A percentile compares a stretch with the other conserved stretches of the same genome.
Evolutionary conservation across 2,888 invertebrate genomes (phyloP).

Genomic region (Chirona hameri): DNA sequence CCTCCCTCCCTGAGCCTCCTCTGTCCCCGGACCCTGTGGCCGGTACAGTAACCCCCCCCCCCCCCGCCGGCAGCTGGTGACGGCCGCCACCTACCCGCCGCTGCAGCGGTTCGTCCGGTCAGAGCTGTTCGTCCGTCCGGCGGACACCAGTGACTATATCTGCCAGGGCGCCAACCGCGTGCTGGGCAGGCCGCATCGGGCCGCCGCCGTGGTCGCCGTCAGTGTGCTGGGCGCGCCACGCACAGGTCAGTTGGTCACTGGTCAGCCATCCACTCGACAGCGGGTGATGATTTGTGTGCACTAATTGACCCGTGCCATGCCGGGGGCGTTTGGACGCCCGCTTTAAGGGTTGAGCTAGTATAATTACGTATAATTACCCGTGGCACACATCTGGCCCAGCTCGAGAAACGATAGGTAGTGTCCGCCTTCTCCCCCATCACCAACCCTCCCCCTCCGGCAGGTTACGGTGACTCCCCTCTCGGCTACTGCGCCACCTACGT

Average conservation of each 20-base stretch:
- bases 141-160: constrained; percentile 6
- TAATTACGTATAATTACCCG: no score
- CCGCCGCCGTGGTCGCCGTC: neutral
- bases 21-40: no score
- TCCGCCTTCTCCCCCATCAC: neutral
- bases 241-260: neutral
- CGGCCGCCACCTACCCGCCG: neutral
- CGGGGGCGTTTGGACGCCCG: no score
- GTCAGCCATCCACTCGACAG: neutral
- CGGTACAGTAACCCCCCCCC: neutral
- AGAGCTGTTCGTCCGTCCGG: constrained; percentile 13
- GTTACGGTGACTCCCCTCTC: constrained; percentile 31
- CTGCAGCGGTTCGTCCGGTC: constrained; percentile 13
- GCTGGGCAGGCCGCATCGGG: neutral
- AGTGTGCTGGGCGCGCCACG: neutral
- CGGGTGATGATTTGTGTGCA: no score
- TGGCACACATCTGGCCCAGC: no score
- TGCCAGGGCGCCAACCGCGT: constrained; percentile 27
- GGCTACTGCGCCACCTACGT: constrained; percentile 84
- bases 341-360: no score
- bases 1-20: no score
- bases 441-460: neutral
- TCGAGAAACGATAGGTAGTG: no score
- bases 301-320: no score
- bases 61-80: neutral